These are phyloP conservation scores for Romanogobio albipinnatus DNA, from an alignment of 2,113 vertebrate species.

Conservation along the genomic window DNA sequence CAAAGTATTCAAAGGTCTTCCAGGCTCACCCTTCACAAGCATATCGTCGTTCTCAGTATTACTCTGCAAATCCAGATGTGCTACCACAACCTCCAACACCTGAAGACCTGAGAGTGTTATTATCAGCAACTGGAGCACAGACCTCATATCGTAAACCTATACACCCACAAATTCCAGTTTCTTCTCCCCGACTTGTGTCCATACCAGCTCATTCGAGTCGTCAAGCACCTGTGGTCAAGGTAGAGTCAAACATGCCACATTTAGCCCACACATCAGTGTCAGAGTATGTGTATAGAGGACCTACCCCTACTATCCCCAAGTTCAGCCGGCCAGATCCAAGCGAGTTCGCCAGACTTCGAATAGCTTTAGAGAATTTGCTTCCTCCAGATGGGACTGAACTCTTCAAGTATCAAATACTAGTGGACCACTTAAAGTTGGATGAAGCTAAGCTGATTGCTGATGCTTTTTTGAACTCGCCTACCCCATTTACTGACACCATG, in stretches of 20 bases:
- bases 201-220: not conserved
- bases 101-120: not conserved
- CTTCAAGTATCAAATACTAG: not conserved
- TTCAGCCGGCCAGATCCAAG: not conserved
- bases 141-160: not conserved
- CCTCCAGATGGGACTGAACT: not conserved
- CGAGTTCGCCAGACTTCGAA: too few species aligned
- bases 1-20: not conserved
- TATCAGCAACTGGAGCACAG: not conserved
- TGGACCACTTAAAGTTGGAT: not conserved
- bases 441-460: not conserved
- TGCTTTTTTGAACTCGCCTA: not conserved
- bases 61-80: not conserved
- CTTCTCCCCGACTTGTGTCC: not conserved
- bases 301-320: not conserved
- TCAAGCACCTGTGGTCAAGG: not conserved
- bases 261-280: not conserved
- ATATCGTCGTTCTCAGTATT: not conserved
- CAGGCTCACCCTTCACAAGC: not conserved
- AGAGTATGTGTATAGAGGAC: not conserved
- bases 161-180: not conserved
- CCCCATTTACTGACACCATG: not conserved
- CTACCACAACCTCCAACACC: not conserved
- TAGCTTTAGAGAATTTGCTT: not conserved
- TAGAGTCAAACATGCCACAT: not conserved